phyloP scores from a whole-genome alignment of 2,888 invertebrate species.

The Drosophila robusta region DNA sequence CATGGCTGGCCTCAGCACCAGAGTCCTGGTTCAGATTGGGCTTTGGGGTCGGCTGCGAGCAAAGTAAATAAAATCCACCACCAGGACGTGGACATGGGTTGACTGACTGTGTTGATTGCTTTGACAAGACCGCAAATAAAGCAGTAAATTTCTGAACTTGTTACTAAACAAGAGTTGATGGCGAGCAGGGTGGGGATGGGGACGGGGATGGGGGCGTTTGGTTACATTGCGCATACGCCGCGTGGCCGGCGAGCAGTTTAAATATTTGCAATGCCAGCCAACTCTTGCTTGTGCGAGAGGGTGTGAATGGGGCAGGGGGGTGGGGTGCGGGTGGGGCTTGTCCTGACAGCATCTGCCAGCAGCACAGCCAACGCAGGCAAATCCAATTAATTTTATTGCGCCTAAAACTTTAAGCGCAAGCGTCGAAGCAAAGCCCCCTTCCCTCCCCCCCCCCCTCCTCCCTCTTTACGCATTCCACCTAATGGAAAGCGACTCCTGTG shows the following conservation, averaged over 20 bases:
- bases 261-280: conserved; percentile 11
- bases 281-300: conserved; percentile 2
- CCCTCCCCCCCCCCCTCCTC: not conserved
- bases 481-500: conserved; percentile 42
- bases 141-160: conserved; percentile 63
- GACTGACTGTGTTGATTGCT: conserved; percentile 68
- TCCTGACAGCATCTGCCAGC: not conserved
- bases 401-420: conserved; percentile 76
- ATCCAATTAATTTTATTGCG: conserved; percentile 77
- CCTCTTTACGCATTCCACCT: conserved; percentile 4
- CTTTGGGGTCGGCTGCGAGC: conserved; percentile 10
- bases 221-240: conserved; percentile 70
- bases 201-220: not conserved
- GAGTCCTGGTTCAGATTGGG: conserved; percentile 9
- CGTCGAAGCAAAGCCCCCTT: conserved; percentile 60
- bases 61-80: conserved; percentile 72
- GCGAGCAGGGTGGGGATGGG: not conserved
- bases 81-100: conserved; percentile 37
- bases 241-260: conserved; percentile 24
- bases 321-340: not conserved
- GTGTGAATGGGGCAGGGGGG: not conserved
- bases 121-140: conserved; percentile 77
- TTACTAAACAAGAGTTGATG: not conserved
- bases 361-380: conserved; percentile 37
- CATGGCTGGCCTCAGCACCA: not conserved